phyloP scores from a whole-genome alignment of 2,888 invertebrate species.

The Drosophila ustulata region DNA sequence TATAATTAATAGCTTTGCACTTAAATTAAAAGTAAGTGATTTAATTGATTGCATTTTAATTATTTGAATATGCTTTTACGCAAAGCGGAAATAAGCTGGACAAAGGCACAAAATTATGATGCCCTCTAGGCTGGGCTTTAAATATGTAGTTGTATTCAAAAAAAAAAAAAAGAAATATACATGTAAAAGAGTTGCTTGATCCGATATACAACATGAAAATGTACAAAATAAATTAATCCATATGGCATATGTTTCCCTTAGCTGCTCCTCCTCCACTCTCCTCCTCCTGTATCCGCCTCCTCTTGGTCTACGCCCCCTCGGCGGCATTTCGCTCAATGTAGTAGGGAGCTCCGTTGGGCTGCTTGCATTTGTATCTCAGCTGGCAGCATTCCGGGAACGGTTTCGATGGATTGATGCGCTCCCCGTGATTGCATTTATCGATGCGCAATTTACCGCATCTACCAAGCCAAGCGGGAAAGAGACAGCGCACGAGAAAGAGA shows the following conservation, averaged over 20 bases:
- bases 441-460: slow-evolving; percentile 82
- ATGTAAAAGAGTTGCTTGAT: slow-evolving; percentile 44
- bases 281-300: too few species aligned
- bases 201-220: slow-evolving; percentile 43
- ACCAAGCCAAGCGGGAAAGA: too few species aligned
- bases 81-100: too few species aligned
- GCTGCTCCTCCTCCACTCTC: too few species aligned
- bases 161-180: slow-evolving; percentile 13
- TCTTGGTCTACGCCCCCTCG: slow-evolving; percentile 26
- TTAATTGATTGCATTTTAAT: too few species aligned
- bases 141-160: slow-evolving; percentile 1
- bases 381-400: slow-evolving; percentile 83
- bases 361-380: slow-evolving; percentile 81
- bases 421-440: slow-evolving; percentile 82
- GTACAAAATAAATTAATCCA: slow-evolving; percentile 56
- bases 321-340: slow-evolving; percentile 76
- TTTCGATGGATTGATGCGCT: slow-evolving; percentile 75
- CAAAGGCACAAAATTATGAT: too few species aligned
- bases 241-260: neutral
- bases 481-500: neutral
- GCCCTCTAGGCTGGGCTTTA: neutral
- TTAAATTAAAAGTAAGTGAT: too few species aligned
- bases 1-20: too few species aligned
- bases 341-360: slow-evolving; percentile 73
- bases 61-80: too few species aligned